These are phyloP conservation scores for Gymnocheta viridis DNA, from an alignment of 2,888 invertebrate genomes.

Conservation along the genomic window DNA sequence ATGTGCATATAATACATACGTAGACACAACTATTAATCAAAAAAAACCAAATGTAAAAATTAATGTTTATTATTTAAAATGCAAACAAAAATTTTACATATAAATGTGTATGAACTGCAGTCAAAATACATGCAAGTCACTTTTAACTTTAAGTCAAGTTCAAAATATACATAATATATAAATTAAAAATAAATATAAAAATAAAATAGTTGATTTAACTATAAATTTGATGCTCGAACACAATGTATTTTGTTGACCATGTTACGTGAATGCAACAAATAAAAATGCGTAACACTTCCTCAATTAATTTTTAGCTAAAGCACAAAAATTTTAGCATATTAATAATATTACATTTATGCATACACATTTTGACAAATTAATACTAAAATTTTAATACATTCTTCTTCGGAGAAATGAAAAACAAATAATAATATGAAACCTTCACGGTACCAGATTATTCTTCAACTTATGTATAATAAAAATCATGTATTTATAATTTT, in stretches of 20 bases:
- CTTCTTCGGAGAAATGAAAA: too few relatives aligned
- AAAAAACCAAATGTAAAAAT: background rate
- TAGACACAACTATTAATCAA: slow-evolving; percentile 14
- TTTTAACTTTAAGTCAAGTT: background rate
- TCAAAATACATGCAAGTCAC: slow-evolving; percentile 17
- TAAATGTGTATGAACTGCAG: slow-evolving; percentile 13
- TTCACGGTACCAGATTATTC: slow-evolving; percentile 46
- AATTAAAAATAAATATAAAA: background rate
- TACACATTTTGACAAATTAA: background rate
- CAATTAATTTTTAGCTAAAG: slow-evolving; percentile 12
- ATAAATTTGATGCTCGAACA: background rate
- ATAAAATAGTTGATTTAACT: slow-evolving; percentile 10
- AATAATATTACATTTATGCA: background rate
- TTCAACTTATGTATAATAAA: background rate
- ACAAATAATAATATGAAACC: background rate
- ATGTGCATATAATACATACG: background rate
- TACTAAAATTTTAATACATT: too few relatives aligned
- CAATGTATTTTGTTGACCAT: background rate
- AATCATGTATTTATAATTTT: background rate
- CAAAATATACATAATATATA: background rate
- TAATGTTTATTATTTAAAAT: background rate
- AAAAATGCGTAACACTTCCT: slow-evolving; percentile 57
- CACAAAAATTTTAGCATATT: background rate
- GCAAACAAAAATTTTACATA: background rate
- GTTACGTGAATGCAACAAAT: slow-evolving; percentile 8